Base-by-base conservation (phyloP, 2,113 vertebrate genomes). In the Coptodon bakossiorum region DNA sequence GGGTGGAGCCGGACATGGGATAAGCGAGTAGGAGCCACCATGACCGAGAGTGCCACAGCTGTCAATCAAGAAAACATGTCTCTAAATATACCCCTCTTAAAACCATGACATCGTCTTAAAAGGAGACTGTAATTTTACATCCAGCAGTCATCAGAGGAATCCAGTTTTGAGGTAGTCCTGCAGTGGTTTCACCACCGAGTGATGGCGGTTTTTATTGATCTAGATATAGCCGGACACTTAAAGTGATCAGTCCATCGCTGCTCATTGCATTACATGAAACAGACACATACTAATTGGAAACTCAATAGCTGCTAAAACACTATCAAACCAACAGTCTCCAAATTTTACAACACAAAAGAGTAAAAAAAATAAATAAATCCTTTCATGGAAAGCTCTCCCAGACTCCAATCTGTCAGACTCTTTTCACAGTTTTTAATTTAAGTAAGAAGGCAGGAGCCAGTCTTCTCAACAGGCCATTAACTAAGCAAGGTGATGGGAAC, bases 361-460 rank as follows among this genome's bases (percentile, higher is more conserved):
- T 22, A 38, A 66, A 66, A 63, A 36, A 83, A 83, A 87, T 27
- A 1, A 81, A 81, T 84, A n/a, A 2, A 38, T 5, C 29, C 7
- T 86, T 93, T 90, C 82, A 87, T 78, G 83, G 81, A 89, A 91
- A 89, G 24, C 57, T 48, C 40, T 68, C 48, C 11, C 22, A 29
- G 68, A 86, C 9, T 63, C 87, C 56, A 83, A 68, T 56, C 57
- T 12, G 66, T 76, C 80, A 85, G 82, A 29, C 38, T 81, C 86
- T 88, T 86, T 91, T 89, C 78, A 85, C 4, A 10, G 40, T 53
- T 88, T 92, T 84, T 83, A 78, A 93, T 93, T 90, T 78, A 45
- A 59, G 86, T 27, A 54, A 83, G 48, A 94, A 93, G 40, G 53
- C 73, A 71, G 87, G 83, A 88, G 89, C 63, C 84, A 86, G 80